Evolutionary conservation across 2,113 vertebrate species (phyloP), one percentile per base, ranked within the genome.

Genomic region (Cranoglanis bouderius): DNA sequence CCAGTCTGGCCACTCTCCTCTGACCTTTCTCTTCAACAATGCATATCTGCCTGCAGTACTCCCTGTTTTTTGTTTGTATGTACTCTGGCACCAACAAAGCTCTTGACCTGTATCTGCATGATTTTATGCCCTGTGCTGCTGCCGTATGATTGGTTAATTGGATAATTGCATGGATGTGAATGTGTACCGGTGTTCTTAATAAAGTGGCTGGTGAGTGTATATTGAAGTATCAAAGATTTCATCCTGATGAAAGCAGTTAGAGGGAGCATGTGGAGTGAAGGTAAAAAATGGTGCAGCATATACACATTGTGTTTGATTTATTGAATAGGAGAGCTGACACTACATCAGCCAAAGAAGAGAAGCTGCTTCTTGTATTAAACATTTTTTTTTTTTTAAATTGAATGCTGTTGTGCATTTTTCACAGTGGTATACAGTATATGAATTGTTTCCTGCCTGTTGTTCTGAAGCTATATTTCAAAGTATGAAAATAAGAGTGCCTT

Each of bases 371-470:
- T 19, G 6, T 90, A 81, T 86, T 77, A 49, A 49, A 49, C 46
- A 5, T 0, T 19, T 74, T 74, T 21, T 24, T 43, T 32, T 63
- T 65, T 65, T 65, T 65, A 32, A 74, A 89, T 89, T 87, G 78
- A 85, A 75, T 49, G 40, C 26, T 53, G n/a, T 57, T 59, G 55
- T 85, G 77, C 85, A 87, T 88, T 82, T 85, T 87, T 82, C 35
- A 82, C 65, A 78, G 43, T n/a, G 35, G 67, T 49, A 46, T 8
- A 46, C 46, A 46, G n/a, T n/a, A 32, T n/a, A 38, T 53, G 43
- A 49, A 29, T 26, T 70, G 38, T 19, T 55, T 55, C 21, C 19
- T 72, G 63, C 35, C n/a, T 63, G 29, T 46, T 46, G n/a, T 6
- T 80, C 40, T 35, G 59, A 46, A 87, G 85, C 78, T 51, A 51